Percentiles rank a stretch among this genome's conserved stretches.
phyloP scores from a whole-genome alignment of 2,113 vertebrate species.

The Clarias macrocephalus region DNA sequence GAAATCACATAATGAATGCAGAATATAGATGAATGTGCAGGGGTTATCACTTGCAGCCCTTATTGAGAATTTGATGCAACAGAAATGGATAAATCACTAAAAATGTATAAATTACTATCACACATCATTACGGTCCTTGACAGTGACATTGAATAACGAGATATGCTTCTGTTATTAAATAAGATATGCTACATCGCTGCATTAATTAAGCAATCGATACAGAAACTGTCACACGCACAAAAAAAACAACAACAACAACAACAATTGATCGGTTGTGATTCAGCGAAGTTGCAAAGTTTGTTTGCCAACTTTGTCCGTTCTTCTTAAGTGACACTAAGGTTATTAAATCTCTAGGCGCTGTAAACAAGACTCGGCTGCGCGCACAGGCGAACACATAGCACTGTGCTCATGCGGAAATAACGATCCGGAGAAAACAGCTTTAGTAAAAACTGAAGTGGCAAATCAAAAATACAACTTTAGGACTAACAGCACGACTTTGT shows the following conservation, averaged over 20 bases:
- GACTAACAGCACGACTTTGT: conserved; percentile 19
- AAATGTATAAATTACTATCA: conserved; percentile 57
- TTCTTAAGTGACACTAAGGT: conserved; percentile 16
- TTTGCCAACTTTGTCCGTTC: conserved; percentile 59
- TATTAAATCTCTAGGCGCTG: conserved; percentile 18
- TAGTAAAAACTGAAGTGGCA: not conserved
- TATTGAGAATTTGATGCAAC: conserved; percentile 55
- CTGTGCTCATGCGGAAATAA: conserved; percentile 12
- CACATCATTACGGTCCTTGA: conserved; percentile 59
- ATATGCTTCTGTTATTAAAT: conserved; percentile 68
- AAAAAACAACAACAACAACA: conserved; percentile 60
- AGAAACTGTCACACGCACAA: conserved; percentile 62
- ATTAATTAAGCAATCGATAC: conserved; percentile 67
- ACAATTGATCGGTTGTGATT: conserved; percentile 70
- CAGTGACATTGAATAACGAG: conserved; percentile 61
- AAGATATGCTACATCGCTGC: conserved; percentile 65
- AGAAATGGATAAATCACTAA: conserved; percentile 51
- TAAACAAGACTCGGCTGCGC: conserved; percentile 3
- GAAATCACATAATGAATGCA: not conserved
- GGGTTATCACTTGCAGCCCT: conserved; percentile 30
- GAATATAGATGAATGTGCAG: conserved; percentile 31
- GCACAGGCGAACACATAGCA: conserved; percentile 6
- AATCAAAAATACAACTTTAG: conserved; percentile 12
- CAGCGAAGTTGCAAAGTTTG: conserved; percentile 60
- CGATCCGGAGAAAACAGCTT: not conserved